Conservation (phyloP, 2,888 invertebrate genomes). For the Tinea pellionella region DNA sequence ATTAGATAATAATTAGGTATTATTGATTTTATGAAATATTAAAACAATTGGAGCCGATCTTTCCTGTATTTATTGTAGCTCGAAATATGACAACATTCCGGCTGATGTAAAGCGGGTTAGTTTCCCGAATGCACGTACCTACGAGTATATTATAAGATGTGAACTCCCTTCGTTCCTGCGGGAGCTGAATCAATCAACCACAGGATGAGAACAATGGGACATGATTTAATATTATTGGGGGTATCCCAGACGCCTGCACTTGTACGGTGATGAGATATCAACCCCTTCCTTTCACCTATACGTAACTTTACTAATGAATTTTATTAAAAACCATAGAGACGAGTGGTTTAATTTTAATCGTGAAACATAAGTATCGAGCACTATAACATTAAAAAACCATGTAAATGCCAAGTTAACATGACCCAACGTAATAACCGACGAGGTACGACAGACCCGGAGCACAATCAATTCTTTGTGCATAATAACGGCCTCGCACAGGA, state of each 20-base stretch:
- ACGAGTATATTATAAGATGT: no score
- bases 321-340: neutral
- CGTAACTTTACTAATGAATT: neutral
- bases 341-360: no score
- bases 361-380: no score
- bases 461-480: neutral
- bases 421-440: no score
- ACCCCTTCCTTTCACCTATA: neutral
- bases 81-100: no score
- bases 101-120: no score
- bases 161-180: neutral
- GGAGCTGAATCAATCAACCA: neutral
- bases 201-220: neutral
- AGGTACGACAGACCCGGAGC: no score
- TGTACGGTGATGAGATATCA: neutral
- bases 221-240: constrained; percentile 4
- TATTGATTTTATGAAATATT: no score
- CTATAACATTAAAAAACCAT: neutral
- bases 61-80: no score
- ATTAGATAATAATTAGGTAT: no score
- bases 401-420: neutral
- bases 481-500: neutral
- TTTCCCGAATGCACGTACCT: no score
- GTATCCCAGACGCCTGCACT: neutral
- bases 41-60: no score